Base-by-base conservation (phyloP, 2,888 invertebrate species). In the Agapostemon virescens region DNA sequence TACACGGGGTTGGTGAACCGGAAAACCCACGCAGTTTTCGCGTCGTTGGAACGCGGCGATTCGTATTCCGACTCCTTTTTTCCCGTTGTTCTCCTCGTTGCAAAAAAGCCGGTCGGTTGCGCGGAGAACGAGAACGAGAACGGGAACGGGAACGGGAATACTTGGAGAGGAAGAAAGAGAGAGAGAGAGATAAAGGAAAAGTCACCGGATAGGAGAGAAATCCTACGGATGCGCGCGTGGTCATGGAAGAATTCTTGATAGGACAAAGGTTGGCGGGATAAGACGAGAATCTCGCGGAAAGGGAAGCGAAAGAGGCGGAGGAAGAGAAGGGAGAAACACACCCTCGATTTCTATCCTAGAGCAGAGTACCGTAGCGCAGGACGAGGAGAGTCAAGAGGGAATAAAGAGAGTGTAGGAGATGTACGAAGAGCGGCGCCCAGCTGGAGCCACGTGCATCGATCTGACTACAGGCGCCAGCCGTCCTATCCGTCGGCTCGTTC, bases 361-460 rank as follows among this genome's bases (percentile, higher is more conserved):
- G 84, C 58, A 81, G 81, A 77, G 84, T 30, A 81, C 77, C 55
- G 82, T 75, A 82, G 72, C 69, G 67, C 69, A 84, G 82, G 84
- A 88, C 78, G 87, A 86, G 87, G 88, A 85, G 88, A 87, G 89
- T 85, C 86, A 88, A 90, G 89, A 90, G 90, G 89, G 87, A 89
- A 89, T 89, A 90, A 88, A 89, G 88, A 88, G 88, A 86, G 88
- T 90, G 88, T 88, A 89, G 89, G 91, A 92, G 91, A 91, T 90
- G 91, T 91, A 91, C 90, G 90, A 89, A 91, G 90, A 92, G 90
- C 92, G 92, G 92, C 92, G 92, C 92, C 92, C 92, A 92, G 91
- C 90, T 92, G 92, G 92, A 92, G 92, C 92, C 92, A 91, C 90
- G 92, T 92, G 92, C 92, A 92, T 92, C 92, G 92, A 92, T 92